A percentile compares a stretch with the other conserved stretches of the same genome.
These are phyloP conservation scores for Ctenopoma multispine DNA, from an alignment of 2,797 vertebrate genomes.

Conservation along the genomic window DNA sequence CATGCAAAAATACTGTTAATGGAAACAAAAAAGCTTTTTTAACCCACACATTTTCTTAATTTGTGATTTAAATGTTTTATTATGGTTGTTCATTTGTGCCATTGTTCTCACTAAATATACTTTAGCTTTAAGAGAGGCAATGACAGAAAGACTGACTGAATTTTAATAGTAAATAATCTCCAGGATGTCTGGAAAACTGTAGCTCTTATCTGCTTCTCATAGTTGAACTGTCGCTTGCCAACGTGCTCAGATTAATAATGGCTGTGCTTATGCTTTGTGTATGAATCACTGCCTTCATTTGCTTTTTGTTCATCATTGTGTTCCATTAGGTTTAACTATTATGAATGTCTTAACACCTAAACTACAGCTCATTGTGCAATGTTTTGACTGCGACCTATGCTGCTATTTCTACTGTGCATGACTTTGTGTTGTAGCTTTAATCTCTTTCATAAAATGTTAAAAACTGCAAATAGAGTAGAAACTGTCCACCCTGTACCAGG, in stretches of 20 bases:
- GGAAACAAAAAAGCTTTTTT: background rate
- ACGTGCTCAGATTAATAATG: conserved; percentile 87
- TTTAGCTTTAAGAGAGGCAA: background rate
- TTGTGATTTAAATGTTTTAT: background rate
- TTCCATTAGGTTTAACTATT: conserved; percentile 76
- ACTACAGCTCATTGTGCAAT: conserved; percentile 50
- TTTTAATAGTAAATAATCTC: background rate
- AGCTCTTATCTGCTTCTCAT: conserved; percentile 32
- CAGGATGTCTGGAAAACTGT: conserved; percentile 18
- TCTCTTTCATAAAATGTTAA: conserved; percentile 32
- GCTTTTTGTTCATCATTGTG: conserved; percentile 85
- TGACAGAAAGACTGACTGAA: background rate
- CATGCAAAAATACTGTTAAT: conserved; percentile 12
- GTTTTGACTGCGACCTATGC: conserved; percentile 15
- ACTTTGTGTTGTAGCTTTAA: conserved; percentile 11
- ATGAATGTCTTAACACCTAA: conserved; percentile 81
- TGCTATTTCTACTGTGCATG: conserved; percentile 80
- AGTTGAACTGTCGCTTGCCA: conserved; percentile 82
- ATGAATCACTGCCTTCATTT: conserved; percentile 85
- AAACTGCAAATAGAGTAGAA: conserved; percentile 10
- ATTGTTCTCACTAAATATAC: background rate
- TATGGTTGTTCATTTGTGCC: background rate
- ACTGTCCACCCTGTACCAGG: conserved; percentile 82
- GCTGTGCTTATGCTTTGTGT: conserved; percentile 87
- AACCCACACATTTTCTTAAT: background rate